Conservation (phyloP, 2,888 invertebrate species). For the Andrena minutula region DNA sequence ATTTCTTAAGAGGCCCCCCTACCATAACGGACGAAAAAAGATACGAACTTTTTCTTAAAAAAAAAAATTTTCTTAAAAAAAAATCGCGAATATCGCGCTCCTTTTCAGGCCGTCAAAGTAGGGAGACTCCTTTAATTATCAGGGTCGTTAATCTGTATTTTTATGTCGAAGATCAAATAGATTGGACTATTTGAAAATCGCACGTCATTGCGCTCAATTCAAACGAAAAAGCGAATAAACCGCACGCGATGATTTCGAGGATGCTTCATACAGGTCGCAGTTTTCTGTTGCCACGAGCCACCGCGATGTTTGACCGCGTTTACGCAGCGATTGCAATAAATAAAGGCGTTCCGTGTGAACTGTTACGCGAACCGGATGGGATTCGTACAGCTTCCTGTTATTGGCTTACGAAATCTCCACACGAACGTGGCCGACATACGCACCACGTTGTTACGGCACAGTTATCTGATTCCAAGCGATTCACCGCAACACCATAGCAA, state of each 20-base stretch:
- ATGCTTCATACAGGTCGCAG: not conserved
- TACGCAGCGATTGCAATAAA: slow-evolving; percentile 40
- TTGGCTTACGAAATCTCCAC: slow-evolving; percentile 43
- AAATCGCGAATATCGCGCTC: too few species aligned
- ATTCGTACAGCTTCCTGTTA: slow-evolving; percentile 33
- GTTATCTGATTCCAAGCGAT: slow-evolving; percentile 36
- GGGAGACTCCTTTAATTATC: too few species aligned
- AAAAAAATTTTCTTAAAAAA: too few species aligned
- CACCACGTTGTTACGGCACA: slow-evolving; percentile 18
- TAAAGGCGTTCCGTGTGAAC: slow-evolving; percentile 27
- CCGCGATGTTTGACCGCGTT: slow-evolving; percentile 36
- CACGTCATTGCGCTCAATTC: too few species aligned
- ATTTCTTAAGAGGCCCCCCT: too few species aligned
- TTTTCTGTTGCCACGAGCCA: not conserved
- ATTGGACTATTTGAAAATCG: too few species aligned
- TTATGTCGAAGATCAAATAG: too few species aligned
- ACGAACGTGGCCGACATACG: slow-evolving; percentile 25
- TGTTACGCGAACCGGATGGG: slow-evolving; percentile 12
- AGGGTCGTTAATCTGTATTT: too few species aligned
- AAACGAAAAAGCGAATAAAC: slow-evolving; percentile 16
- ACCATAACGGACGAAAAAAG: too few species aligned
- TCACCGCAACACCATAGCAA: not conserved
- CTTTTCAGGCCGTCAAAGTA: too few species aligned
- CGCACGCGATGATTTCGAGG: slow-evolving; percentile 6
- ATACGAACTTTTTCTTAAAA: too few species aligned